These are phyloP conservation scores for Neuroscelio doddi DNA, from an alignment of 2,888 invertebrate genomes.

Conservation along the genomic window DNA sequence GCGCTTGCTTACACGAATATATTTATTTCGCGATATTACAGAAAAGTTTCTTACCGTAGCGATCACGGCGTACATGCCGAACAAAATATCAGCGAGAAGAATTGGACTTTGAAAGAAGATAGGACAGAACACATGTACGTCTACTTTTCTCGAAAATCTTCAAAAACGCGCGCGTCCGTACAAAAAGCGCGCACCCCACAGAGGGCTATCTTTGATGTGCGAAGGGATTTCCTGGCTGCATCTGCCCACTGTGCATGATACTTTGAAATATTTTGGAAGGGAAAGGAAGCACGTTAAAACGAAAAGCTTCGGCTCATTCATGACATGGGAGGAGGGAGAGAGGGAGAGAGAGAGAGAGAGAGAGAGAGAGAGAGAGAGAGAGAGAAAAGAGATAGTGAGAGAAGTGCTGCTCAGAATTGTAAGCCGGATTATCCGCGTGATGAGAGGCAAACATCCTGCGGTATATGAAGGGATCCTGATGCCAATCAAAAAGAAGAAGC, in stretches of 20 bases:
- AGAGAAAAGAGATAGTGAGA: constrained; percentile 36
- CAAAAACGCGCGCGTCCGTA: constrained; percentile 23
- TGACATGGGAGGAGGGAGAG: too few relatives aligned
- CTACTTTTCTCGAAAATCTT: too few relatives aligned
- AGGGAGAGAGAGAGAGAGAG: constrained; percentile 16
- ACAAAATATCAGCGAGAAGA: too few relatives aligned
- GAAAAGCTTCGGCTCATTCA: background rate
- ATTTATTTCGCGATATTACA: constrained; percentile 34
- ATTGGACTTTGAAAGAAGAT: too few relatives aligned
- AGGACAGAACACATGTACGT: too few relatives aligned
- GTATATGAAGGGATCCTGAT: constrained; percentile 21
- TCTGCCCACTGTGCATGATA: constrained; percentile 46
- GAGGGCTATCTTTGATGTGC: constrained; percentile 41
- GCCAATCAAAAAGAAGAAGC: constrained; percentile 37
- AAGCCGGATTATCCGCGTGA: constrained; percentile 70
- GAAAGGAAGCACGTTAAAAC: constrained; percentile 5
- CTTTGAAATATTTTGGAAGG: constrained; percentile 36
- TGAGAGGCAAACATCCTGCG: constrained; percentile 62
- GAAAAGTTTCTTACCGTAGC: too few relatives aligned
- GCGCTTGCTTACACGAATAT: constrained; percentile 27
- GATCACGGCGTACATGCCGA: too few relatives aligned
- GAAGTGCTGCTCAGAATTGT: constrained; percentile 49
- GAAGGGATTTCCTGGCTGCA: constrained; percentile 40
- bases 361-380: constrained; percentile 33
- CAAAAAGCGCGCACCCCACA: constrained; percentile 37